Evolutionary conservation across 2,797 vertebrate genomes (phyloP).

Genomic region (Acipenser transmontanus): DNA sequence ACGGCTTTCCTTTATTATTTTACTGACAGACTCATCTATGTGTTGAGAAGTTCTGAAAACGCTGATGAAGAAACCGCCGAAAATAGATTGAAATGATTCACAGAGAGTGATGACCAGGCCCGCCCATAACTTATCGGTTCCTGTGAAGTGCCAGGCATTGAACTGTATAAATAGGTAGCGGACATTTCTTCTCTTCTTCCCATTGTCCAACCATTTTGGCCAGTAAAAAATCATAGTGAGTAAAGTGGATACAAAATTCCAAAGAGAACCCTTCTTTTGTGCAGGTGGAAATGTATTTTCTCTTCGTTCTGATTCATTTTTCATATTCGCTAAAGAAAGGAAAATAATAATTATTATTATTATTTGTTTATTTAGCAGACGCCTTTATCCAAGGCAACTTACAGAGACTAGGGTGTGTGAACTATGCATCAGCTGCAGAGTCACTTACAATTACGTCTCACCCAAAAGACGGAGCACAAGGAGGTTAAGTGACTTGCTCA

Average conservation of each 20-base stretch:
- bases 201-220: slow-evolving; percentile 50
- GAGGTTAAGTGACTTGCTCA: too few relatives aligned
- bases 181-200: slow-evolving; percentile 49
- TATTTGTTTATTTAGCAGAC: neutral
- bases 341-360: neutral
- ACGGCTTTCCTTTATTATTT: neutral
- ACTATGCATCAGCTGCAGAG: too few relatives aligned
- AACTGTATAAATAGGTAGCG: slow-evolving; percentile 63
- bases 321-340: slow-evolving; percentile 7
- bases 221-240: slow-evolving; percentile 47
- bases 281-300: neutral
- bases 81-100: slow-evolving; percentile 46
- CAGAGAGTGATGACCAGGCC: slow-evolving; percentile 62
- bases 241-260: neutral
- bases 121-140: slow-evolving; percentile 64
- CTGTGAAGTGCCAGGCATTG: slow-evolving; percentile 65
- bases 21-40: slow-evolving; percentile 26
- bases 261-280: neutral
- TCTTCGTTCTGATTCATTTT: slow-evolving; percentile 5
- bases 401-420: too few relatives aligned
- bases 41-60: slow-evolving; percentile 36
- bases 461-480: too few relatives aligned
- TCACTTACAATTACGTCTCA: too few relatives aligned
- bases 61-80: slow-evolving; percentile 53
- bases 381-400: neutral